Evolutionary conservation across 2,888 invertebrate species (phyloP), one percentile per base, ranked within the genome.

Genomic region (Trypoxylon attenuatum): DNA sequence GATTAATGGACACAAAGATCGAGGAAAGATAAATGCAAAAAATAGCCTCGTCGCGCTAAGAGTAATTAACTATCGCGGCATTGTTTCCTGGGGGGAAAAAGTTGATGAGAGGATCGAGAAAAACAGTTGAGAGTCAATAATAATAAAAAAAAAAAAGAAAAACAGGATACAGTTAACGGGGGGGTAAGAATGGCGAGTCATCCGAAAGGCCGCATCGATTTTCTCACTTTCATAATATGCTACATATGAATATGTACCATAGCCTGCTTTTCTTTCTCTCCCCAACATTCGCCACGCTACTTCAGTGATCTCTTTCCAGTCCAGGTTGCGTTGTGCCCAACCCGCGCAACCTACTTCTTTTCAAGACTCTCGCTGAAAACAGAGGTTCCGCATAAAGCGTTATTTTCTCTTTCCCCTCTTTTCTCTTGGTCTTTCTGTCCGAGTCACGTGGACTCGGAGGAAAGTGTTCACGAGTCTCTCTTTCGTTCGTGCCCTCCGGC

Each of bases 121-220:
- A n/a, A n/a, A n/a, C n/a, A n/a, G n/a, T n/a, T n/a, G n/a, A n/a
- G n/a, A n/a, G 3, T 33, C 33, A 50, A 22, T n/a, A 16, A 19
- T 27, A 47, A 51, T 47, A 57, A 56, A 49, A 56, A 47, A 52
- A 52, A 42, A 53, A 2, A 39, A 50, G 66, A 59, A 45, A 54
- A 55, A 38, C 29, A 43, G 43, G 42, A 45, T 25, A 25, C 18
- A 42, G 42, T 38, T 15, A 25, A 27, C 39, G 41, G 15, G 38
- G 19, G 25, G 49, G n/a, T n/a, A n/a, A 25, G 33, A 18, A 51
- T 15, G 15, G 15, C 50, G 38, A 59, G 56, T 60, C 60, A 61
- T 51, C 61, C 63, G 73, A 81, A 71, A 68, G 73, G 70, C 59
- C 54, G 69, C 79, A 82, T 78, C 69, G 79, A 80, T 81, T 82